phyloP scores from a whole-genome alignment of 2,797 vertebrate genomes.

The Masticophis lateralis region DNA sequence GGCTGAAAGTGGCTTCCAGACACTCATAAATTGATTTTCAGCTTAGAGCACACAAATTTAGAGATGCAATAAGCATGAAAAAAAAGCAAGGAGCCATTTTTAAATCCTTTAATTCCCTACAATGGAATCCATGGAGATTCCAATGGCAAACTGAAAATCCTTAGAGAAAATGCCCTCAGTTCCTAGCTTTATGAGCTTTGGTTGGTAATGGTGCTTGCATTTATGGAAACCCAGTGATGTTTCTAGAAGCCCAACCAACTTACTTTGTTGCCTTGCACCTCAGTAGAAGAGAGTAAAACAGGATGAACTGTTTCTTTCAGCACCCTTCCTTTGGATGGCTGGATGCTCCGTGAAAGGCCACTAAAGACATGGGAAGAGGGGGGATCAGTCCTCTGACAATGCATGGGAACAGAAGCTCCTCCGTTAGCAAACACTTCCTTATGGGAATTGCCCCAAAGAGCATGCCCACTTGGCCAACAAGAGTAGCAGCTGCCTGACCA shows the following conservation, averaged over 20 bases:
- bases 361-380: slow-evolving; percentile 54
- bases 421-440: slow-evolving; percentile 61
- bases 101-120: neutral
- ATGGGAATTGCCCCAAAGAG: slow-evolving; percentile 74
- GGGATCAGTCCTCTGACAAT: neutral
- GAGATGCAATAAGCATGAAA: neutral
- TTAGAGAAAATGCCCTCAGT: neutral
- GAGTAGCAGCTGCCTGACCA: too few species aligned
- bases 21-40: neutral
- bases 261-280: slow-evolving; percentile 70
- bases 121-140: neutral
- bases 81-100: neutral
- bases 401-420: slow-evolving; percentile 27
- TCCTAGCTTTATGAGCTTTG: neutral
- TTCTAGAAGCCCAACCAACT: slow-evolving; percentile 12
- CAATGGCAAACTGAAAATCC: neutral
- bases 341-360: slow-evolving; percentile 70
- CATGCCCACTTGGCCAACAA: slow-evolving; percentile 63
- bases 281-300: slow-evolving; percentile 73
- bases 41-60: neutral
- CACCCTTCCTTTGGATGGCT: slow-evolving; percentile 64
- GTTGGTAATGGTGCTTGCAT: accelerated
- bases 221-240: neutral
- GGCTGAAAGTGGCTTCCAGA: neutral
- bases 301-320: slow-evolving; percentile 73